These are phyloP conservation scores for Diceros bicornis DNA, from an alignment of 2,797 vertebrate species.

Conservation along the genomic window DNA sequence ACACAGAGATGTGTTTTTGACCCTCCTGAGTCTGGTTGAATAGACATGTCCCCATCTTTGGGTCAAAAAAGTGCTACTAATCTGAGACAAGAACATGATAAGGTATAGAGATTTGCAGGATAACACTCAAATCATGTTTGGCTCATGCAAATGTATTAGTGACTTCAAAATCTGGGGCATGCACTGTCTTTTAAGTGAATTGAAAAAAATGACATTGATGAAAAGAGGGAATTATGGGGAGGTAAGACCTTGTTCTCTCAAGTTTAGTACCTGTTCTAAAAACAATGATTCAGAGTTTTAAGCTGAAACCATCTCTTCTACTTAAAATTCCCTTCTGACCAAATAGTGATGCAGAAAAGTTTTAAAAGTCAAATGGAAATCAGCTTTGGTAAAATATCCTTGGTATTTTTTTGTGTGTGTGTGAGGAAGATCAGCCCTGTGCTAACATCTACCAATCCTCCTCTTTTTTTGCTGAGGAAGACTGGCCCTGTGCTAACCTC, in stretches of 20 bases:
- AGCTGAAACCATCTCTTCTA: constrained; percentile 74
- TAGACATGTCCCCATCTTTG: constrained; percentile 54
- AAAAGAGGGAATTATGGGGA: constrained; percentile 76
- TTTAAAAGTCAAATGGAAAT: constrained; percentile 81
- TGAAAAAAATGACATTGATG: constrained; percentile 75
- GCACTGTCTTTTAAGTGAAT: constrained; percentile 76
- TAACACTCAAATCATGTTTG: constrained; percentile 64
- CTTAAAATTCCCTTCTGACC: constrained; percentile 76
- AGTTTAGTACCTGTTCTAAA: constrained; percentile 79
- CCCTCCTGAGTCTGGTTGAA: background rate
- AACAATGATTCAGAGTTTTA: constrained; percentile 79
- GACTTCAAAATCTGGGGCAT: constrained; percentile 79
- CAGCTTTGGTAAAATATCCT: constrained; percentile 51
- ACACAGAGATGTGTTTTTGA: background rate
- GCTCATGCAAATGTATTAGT: constrained; percentile 82
- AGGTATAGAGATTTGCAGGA: constrained; percentile 30
- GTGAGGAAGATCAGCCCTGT: too few relatives aligned
- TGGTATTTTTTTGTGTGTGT: background rate
- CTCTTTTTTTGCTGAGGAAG: too few relatives aligned
- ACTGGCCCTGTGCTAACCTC: too few relatives aligned
- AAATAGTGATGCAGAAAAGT: constrained; percentile 61
- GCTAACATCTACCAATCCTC: too few relatives aligned
- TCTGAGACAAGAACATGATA: constrained; percentile 46
- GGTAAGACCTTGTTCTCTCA: constrained; percentile 82
- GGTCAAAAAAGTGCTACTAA: constrained; percentile 24